Base-by-base conservation (phyloP, 2,113 vertebrate species). In the Chloebia gouldiae region DNA sequence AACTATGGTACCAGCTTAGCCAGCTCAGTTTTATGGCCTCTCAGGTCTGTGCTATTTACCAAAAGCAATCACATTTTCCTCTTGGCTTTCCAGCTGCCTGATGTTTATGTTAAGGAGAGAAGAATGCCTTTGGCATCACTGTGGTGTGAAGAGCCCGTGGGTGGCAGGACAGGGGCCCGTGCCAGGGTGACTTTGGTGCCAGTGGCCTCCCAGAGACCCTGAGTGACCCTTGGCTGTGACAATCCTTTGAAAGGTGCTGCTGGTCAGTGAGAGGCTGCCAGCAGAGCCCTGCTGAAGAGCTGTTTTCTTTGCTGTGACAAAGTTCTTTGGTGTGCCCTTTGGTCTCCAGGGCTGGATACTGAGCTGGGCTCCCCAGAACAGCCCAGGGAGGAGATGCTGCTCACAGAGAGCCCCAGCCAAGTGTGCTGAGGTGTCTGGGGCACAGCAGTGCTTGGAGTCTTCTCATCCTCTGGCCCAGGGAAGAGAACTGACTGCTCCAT, bases 111-210 rank as follows among this genome's bases (percentile, higher is more conserved):
- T 53, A 9, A 4, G 23, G 45, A 61, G 10, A 2, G 37, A 35
- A 17, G 6, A 40, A 45, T 2, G 20, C 18, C 23, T 54, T 86
- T 60, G 54, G 33, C 31, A 59, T 24, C 50, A 40, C 5, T 7
- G 37, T 31, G 31, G 37, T n/a, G 33, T 24, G 42, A 61, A 8
- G 16, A 61, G 13, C 28, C 50, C 2, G 0, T 1, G 8, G 30
- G 15, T 6, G 18, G 16, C n/a, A 53, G 70, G 54, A 64, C 27
- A 54, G 30, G 18, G 7, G 12, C 23, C 35, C 1, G 0, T 25
- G 30, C 42, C 72, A 63, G 61, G 3, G 50, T 51, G n/a, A 5
- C 28, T 56, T 37, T 28, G 66, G 65, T 35, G 20, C 6, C n/a
- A 6, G 2, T 5, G 40, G 37, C 13, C 35, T 71, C n/a, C 25